These are phyloP conservation scores for Okapia johnstoni DNA, from an alignment of 2,113 vertebrate species.

Conservation along the genomic window DNA sequence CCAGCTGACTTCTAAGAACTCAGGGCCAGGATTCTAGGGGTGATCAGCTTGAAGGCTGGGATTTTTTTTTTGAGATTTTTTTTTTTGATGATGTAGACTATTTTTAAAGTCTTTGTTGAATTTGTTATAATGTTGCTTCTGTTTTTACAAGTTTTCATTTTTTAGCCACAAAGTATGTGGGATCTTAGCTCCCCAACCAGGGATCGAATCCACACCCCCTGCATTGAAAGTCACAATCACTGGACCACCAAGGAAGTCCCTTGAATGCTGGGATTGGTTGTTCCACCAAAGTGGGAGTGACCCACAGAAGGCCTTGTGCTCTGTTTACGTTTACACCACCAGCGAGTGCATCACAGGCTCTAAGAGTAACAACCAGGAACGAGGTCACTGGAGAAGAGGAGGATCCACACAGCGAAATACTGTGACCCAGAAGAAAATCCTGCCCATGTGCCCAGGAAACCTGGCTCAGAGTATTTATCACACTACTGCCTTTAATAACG, in stretches of 20 bases:
- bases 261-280: neutral
- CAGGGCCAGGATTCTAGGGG: neutral
- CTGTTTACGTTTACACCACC: neutral
- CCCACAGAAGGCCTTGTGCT: neutral
- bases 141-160: neutral
- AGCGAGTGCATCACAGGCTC: neutral
- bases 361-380: neutral
- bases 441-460: neutral
- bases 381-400: neutral
- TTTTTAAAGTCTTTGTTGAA: neutral
- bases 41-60: neutral
- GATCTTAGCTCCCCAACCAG: neutral
- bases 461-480: neutral
- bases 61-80: neutral
- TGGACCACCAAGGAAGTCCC: neutral
- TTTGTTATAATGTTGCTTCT: neutral
- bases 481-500: neutral
- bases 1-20: neutral
- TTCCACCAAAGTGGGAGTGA: fast-evolving
- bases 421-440: neutral
- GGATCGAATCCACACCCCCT: neutral
- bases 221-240: neutral
- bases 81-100: neutral
- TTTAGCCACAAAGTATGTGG: neutral
- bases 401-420: neutral